phyloP scores from a whole-genome alignment of 2,797 vertebrate genomes.

The Crenichthys baileyi region DNA sequence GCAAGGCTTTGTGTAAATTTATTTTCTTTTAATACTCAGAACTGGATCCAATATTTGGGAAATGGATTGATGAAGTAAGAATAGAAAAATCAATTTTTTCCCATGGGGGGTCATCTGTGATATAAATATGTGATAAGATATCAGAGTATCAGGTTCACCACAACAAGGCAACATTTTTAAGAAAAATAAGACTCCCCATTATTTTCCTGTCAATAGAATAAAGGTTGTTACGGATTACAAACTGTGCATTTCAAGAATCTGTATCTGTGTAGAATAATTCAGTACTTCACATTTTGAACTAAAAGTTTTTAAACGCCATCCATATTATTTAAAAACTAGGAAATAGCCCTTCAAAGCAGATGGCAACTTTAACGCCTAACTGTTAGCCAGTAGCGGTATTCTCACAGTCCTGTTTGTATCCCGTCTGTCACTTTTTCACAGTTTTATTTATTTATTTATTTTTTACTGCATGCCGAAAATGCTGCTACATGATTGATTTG shows the following conservation, averaged over 20 bases:
- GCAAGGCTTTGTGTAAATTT: conserved; percentile 12
- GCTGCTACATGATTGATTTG: no score
- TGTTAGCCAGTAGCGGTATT: background rate
- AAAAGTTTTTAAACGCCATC: background rate
- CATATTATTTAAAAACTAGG: background rate
- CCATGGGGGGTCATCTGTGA: conserved; percentile 19
- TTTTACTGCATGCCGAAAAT: no score
- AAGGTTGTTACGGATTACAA: background rate
- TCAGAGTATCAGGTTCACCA: conserved; percentile 4
- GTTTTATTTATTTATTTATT: no score
- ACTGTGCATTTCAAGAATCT: background rate
- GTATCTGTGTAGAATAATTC: background rate
- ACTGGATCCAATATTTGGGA: background rate
- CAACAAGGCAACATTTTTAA: background rate
- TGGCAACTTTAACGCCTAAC: background rate
- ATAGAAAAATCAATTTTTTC: conserved; percentile 30
- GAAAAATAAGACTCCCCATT: background rate
- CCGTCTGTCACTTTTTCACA: no score
- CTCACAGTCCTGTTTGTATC: background rate
- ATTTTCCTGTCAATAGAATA: background rate
- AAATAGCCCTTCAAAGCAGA: background rate
- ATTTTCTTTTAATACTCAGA: background rate
- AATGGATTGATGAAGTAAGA: conserved; percentile 39
- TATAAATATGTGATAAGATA: conserved; percentile 41
- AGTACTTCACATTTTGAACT: background rate